phyloP scores from a whole-genome alignment of 2,797 vertebrate genomes.

The Poeciliopsis infans region DNA sequence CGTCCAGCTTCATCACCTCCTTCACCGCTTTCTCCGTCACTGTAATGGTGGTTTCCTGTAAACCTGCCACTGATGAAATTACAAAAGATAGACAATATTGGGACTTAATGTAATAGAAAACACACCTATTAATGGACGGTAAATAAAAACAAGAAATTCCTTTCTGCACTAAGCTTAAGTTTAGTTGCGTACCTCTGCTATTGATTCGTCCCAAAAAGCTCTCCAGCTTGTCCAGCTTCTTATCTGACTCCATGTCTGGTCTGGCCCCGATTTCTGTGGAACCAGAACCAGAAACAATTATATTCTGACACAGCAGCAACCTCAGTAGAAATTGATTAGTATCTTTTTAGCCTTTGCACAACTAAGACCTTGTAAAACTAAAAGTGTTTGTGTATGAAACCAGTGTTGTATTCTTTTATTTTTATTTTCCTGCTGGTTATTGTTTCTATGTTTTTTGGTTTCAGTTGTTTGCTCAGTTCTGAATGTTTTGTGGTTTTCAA shows the following conservation, averaged over 20 bases:
- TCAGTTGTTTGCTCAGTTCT: background rate
- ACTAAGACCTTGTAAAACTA: background rate
- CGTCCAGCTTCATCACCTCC: constrained; percentile 96
- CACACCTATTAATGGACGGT: background rate
- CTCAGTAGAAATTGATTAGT: background rate
- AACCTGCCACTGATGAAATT: constrained; percentile 81
- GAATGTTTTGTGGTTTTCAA: background rate
- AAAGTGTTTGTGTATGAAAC: background rate
- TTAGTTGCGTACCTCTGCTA: constrained; percentile 86
- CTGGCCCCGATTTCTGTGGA: constrained; percentile 94
- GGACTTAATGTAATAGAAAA: background rate
- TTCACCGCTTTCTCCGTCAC: constrained; percentile 95
- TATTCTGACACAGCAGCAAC: background rate
- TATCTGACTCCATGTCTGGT: constrained; percentile 93
- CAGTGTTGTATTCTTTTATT: background rate
- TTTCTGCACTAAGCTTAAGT: background rate
- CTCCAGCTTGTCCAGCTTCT: constrained; percentile 95
- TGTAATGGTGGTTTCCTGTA: constrained; percentile 91
- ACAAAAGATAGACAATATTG: background rate
- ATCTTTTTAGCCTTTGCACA: background rate
- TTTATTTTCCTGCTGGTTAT: background rate
- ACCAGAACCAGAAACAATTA: constrained; percentile 20
- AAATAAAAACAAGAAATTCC: background rate
- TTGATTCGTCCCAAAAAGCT: constrained; percentile 93
- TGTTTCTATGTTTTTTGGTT: background rate